Conservation (phyloP, 2,888 invertebrate species). For the Choreutis nemorana region DNA sequence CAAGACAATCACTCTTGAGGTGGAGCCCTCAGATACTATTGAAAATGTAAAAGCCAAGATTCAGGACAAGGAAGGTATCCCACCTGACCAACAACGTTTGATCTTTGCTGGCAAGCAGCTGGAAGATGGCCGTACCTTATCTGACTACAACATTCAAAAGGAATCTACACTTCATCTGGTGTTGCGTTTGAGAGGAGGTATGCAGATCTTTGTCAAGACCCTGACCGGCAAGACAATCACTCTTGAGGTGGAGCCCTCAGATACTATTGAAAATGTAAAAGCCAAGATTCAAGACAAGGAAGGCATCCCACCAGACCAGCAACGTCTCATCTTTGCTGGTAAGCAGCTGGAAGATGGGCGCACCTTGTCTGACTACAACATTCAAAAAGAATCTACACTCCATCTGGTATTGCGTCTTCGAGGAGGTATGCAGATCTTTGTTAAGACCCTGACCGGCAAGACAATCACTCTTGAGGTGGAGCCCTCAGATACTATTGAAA, state of each 20-base stretch:
- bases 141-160: slow-evolving; percentile 11
- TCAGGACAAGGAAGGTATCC: slow-evolving; percentile 12
- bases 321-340: slow-evolving; percentile 9
- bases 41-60: slow-evolving; percentile 13
- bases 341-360: slow-evolving; percentile 10
- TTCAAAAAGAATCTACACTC: slow-evolving; percentile 8
- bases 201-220: slow-evolving; percentile 10
- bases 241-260: slow-evolving; percentile 8
- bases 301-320: slow-evolving; percentile 10
- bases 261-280: slow-evolving; percentile 10
- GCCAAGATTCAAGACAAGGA: slow-evolving; percentile 10
- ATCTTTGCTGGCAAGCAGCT: slow-evolving; percentile 12
- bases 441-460: slow-evolving; percentile 27
- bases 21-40: slow-evolving; percentile 10
- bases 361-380: slow-evolving; percentile 8
- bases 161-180: slow-evolving; percentile 10
- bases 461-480: slow-evolving; percentile 29
- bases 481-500: slow-evolving; percentile 29
- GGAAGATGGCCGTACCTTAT: slow-evolving; percentile 10
- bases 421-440: slow-evolving; percentile 27
- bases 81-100: slow-evolving; percentile 11
- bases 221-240: slow-evolving; percentile 10
- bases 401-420: slow-evolving; percentile 5
- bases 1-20: slow-evolving; percentile 11
- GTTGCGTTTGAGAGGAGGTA: slow-evolving; percentile 9